Evolutionary conservation across 2,797 vertebrate genomes (phyloP), one percentile per base, ranked within the genome.

Genomic region (Myripristis murdjan): DNA sequence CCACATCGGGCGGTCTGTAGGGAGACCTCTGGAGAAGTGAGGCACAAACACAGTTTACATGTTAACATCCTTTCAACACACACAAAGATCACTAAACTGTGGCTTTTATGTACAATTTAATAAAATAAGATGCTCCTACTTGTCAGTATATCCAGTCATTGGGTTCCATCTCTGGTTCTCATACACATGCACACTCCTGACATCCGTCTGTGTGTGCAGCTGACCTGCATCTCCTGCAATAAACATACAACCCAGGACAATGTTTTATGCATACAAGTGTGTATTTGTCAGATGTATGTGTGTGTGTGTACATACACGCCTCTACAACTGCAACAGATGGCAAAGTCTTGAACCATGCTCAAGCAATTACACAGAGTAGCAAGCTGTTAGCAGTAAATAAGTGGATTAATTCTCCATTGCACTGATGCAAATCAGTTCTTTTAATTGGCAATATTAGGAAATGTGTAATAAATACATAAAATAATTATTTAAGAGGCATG

Each of bases 161-260:
- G 98, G 98, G 84, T 99, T 99, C 98, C 98, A 99, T 44, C 98
- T 95, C 81, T 99, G 98, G 82, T 99, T 99, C 92, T 99, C 98
- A 0, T 97, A 99, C 85, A 99, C 95, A 59, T 94, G 93, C 37
- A 99, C 82, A 0, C 92, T 95, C 90, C 96, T 96, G 73, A 96
- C 90, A 4, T 99, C 98, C 0, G 95, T 95, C 91, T 98, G 96
- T 0, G 91, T 86, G 4, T 94, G 95, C 75, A 93, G 87, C 62
- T 94, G 93, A 54, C 83, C 91, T 5, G 85, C 90, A 46, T 92
- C 95, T 75, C 89, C 95, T 93, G 89, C 82, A 82, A 89, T 67
- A 92, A 64, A 63, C 12, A 56, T 41, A 59, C 10, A 53, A 70
- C 0, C 75, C 62, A 57, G 8, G 0, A 26, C 7, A 2, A 57